Base-by-base conservation (phyloP, 2,888 invertebrate species). In the Bombyx huttoni region DNA sequence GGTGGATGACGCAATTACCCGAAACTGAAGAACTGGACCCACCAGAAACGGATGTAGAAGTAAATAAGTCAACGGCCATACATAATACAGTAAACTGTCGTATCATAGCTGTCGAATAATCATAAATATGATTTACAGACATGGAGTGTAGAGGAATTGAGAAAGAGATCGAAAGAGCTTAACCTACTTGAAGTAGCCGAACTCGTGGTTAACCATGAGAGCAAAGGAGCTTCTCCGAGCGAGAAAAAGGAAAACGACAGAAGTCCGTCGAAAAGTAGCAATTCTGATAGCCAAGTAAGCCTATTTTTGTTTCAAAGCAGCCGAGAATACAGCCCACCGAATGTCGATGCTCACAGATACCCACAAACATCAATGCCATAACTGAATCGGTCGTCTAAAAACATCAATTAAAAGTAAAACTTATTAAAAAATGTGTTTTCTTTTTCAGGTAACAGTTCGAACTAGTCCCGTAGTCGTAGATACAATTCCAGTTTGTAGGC, bases 1-100 rank as follows among this genome's bases (percentile, higher is more conserved):
- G 93, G 65, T 94, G 94, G 94, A 94, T 94, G 93, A 93, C 93
- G 54, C 92, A 93, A 6, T 91, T 94, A 56, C 89, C 94, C 50
- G 93, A 93, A 58, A 86, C 90, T 49, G 90, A 91, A 58, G 88
- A 88, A 52, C 58, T 87, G 62, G 88, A 88, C 54, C 84, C 84
- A 14, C 84, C 84, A 12, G 91, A 91, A 69, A 81, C 89, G 3
- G 88, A 90, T 49, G 88, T 90, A 69, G 92, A 92, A 81, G 89
- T 88, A 63, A 50, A 49, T 45, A 40, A 50, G n/a, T 47, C 13
- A 48, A 0, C 24, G 6, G 7, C 13, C 40, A 45, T 9, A 50
- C n/a, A 8, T 46, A 0, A 1, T 48, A 34, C 12, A n/a, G 5
- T 24, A 5, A 24, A 24, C 24, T 5, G 24, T 24, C 24, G n/a